Evolutionary conservation across 2,797 vertebrate species (phyloP), one percentile per base, ranked within the genome.

Genomic region (Rhabdophis nuchalis): DNA sequence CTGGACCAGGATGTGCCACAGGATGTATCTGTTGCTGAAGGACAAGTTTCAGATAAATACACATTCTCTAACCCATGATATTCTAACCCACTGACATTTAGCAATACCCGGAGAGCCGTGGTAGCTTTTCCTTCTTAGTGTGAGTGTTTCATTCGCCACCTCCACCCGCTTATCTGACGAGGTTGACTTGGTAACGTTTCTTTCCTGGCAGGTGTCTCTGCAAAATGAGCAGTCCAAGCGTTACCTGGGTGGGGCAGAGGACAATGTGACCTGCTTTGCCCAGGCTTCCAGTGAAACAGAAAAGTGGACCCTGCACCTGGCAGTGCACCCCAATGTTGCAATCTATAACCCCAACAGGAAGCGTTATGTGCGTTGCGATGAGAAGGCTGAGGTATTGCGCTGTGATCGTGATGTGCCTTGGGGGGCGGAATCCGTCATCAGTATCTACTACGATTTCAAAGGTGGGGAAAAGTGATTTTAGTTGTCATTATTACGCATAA

Each of bases 401-500:
- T 95, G 93, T 41, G 93, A 95, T 85, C 92, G 90, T 5, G 92
- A 93, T 20, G 41, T 93, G 86, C 92, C 94, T 25, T 95, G 94
- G 94, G 93, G 93, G 0, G 61, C 93, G 1, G 93, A 94, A 54
- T 94, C 93, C 2, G 86, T 95, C 85, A 89, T 95, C 89, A 93
- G 92, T 2, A 61, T 95, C 90, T 93, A 93, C 86, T 95, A 94
- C 12, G 91, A 95, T 57, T 92, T 91, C 91, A 93, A 72, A 93
- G 91, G 93, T 94, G 85, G 56, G 91, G 82, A 14, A 50, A 92
- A 25, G 46, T 3, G 57, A 52, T 95, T 93, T 97, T 97, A 94
- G 97, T 97, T 95, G 50, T 98, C 97, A 94, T 97, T 98, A 23
- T 87, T 92, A 88, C 82, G 41, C 94, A 95, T 97, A 50, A 82